These are phyloP conservation scores for Neodontobutis hainanensis DNA, from an alignment of 2,113 vertebrate genomes.

Conservation along the genomic window DNA sequence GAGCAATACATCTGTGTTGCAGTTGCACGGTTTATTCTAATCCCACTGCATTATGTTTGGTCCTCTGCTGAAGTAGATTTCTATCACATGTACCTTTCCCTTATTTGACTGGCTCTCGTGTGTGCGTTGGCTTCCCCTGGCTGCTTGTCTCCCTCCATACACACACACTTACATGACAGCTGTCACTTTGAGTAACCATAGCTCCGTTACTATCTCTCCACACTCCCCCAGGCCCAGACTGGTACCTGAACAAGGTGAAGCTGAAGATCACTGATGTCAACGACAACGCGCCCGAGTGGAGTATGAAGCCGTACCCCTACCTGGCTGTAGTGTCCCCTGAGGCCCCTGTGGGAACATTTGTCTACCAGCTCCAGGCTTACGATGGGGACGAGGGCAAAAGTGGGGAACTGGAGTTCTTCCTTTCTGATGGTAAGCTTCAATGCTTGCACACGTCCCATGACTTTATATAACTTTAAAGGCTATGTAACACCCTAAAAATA, in stretches of 20 bases:
- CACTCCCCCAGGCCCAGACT: constrained; percentile 70
- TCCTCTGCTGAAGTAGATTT: constrained; percentile 21
- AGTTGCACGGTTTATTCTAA: constrained; percentile 30
- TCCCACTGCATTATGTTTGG: constrained; percentile 22
- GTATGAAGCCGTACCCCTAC: constrained; percentile 86
- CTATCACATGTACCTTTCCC: constrained; percentile 31
- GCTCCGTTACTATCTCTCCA: constrained; percentile 52
- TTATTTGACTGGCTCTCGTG: constrained; percentile 39
- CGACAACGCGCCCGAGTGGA: constrained; percentile 86
- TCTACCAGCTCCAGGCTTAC: constrained; percentile 85
- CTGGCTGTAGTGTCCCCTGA: constrained; percentile 82
- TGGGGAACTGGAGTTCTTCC: constrained; percentile 86
- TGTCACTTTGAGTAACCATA: constrained; percentile 68
- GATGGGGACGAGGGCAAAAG: constrained; percentile 84
- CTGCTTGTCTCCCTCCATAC: constrained; percentile 49
- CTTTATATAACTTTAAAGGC: not conserved
- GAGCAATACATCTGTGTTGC: constrained; percentile 5
- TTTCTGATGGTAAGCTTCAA: constrained; percentile 84
- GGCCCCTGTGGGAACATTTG: constrained; percentile 74
- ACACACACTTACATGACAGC: constrained; percentile 69
- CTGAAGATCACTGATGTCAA: constrained; percentile 86
- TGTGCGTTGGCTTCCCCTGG: constrained; percentile 32
- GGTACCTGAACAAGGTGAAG: constrained; percentile 84
- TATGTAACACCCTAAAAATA: not conserved
- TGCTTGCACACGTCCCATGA: not conserved